Base-by-base conservation (phyloP, 2,113 vertebrate species). In the Lagopus leucura region DNA sequence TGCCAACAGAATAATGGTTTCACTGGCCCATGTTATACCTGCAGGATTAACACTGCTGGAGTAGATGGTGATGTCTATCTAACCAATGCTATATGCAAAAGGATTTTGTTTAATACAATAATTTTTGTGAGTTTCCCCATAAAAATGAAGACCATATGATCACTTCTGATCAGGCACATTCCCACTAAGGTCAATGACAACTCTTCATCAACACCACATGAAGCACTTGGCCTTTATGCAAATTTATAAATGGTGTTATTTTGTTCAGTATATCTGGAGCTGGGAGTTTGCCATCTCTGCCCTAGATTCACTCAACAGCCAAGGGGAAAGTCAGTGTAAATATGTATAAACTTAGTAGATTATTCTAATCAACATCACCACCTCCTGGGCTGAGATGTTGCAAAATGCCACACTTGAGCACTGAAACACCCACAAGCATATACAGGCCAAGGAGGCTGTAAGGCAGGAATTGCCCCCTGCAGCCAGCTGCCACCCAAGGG, bases 361-460 rank as follows among this genome's bases (percentile, higher is more conserved):
- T 64, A 94, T 86, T 84, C 66, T 63, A 82, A 94, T 90, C 83
- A 94, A 58, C 70, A 92, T 40, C 54, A 88, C 18, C 52, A 83
- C 90, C 94, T 84, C 42, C 76, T 52, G 93, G 86, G 88, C 73
- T 75, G 36, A 90, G 45, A 58, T 45, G 82, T 90, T 90, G 80
- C 93, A 91, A 93, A 94, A 92, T 11, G 27, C 40, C 57, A 58
- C 0, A 11, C 45, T 20, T 22, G 42, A 93, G 45, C 72, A 58
- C 48, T 70, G 52, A 77, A 64, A 38, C 18, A 30, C 50, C 75
- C 82, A 55, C 24, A 73, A 19, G 87, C 5, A 48, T 12, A 40
- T 11, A 28, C 10, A 55, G 80, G 72, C 45, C 18, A 42, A 91
- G 88, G 79, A 71, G 11, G 32, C 45, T 27, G 54, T 16, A 58